Evolutionary conservation across 2,888 invertebrate species (phyloP).

Genomic region (Spilarctia lutea): DNA sequence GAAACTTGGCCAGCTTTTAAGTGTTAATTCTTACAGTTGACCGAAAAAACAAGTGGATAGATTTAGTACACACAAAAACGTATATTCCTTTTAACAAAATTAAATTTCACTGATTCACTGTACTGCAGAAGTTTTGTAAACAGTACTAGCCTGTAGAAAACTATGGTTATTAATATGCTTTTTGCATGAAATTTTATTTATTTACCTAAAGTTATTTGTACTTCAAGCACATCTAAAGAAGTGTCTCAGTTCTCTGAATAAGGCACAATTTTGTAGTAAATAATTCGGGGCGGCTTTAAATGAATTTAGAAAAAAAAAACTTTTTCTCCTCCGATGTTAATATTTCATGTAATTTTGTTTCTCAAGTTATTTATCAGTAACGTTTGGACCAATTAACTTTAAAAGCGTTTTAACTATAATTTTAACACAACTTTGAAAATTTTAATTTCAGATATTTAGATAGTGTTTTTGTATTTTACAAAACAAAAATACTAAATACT

Average conservation of each 20-base stretch:
- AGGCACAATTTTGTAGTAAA: constrained; percentile 31
- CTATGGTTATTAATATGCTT: constrained; percentile 26
- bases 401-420: constrained; percentile 15
- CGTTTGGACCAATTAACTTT: constrained; percentile 15
- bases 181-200: constrained; percentile 21
- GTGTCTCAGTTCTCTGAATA: constrained; percentile 18
- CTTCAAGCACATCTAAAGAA: constrained; percentile 13
- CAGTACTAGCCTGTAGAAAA: constrained; percentile 22
- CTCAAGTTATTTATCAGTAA: constrained; percentile 22
- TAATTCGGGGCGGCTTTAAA: constrained; percentile 27
- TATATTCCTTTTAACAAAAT: constrained; percentile 38
- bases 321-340: constrained; percentile 23
- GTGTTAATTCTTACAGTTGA: constrained; percentile 32
- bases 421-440: too few species aligned
- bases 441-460: too few species aligned
- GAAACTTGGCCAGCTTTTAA: constrained; percentile 33
- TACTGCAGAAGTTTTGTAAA: constrained; percentile 24
- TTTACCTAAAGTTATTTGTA: constrained; percentile 20
- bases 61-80: constrained; percentile 21
- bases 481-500: too few species aligned
- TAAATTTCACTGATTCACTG: constrained; percentile 21
- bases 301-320: constrained; percentile 23
- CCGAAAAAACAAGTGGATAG: constrained; percentile 26
- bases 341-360: constrained; percentile 27
- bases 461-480: too few species aligned